These are phyloP conservation scores for Mionectes macconnelli DNA, from an alignment of 2,113 vertebrate genomes.

Conservation along the genomic window DNA sequence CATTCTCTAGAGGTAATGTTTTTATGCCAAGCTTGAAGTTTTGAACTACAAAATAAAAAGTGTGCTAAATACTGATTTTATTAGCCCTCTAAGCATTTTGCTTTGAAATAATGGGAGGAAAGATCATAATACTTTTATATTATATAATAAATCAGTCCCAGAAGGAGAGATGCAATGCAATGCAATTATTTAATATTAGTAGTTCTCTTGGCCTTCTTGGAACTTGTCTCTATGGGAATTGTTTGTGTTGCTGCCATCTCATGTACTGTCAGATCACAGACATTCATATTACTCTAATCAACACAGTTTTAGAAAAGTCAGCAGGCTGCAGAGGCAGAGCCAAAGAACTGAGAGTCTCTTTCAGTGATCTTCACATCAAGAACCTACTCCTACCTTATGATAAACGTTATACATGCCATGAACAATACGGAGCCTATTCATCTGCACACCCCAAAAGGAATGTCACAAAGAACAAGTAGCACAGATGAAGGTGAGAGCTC, in stretches of 20 bases:
- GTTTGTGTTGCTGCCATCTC: background rate
- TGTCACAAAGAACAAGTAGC: background rate
- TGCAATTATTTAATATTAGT: conserved; percentile 16
- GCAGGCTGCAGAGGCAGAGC: background rate
- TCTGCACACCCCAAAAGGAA: background rate
- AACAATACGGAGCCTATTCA: background rate
- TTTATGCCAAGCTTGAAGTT: conserved; percentile 24
- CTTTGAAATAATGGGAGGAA: conserved; percentile 45
- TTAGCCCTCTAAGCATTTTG: conserved; percentile 47
- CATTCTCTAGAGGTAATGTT: background rate
- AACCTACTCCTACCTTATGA: background rate
- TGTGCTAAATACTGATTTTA: conserved; percentile 54
- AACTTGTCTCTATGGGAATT: background rate
- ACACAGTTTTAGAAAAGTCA: background rate
- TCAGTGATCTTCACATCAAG: background rate
- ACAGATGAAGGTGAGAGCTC: background rate
- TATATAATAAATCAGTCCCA: conserved; percentile 19
- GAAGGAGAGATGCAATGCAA: background rate
- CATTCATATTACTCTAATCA: background rate
- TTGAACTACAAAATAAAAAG: conserved; percentile 49
- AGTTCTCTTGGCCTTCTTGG: background rate
- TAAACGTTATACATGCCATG: background rate
- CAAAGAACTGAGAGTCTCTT: background rate
- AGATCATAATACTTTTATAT: conserved; percentile 40
- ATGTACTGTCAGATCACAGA: background rate